Evolutionary conservation across 2,797 vertebrate species (phyloP).

Genomic region (Pseudopleuronectes americanus): DNA sequence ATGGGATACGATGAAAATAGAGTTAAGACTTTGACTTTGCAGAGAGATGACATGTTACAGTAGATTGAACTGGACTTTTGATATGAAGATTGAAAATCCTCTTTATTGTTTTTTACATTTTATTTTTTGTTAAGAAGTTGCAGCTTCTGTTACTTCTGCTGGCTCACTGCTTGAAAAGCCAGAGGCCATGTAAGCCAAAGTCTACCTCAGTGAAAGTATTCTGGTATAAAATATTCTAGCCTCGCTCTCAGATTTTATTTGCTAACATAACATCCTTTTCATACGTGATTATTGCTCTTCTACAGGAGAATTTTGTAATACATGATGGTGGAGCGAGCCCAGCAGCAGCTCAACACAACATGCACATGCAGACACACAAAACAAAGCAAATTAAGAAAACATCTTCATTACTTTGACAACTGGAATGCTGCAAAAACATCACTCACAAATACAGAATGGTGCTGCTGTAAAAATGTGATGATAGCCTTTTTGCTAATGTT

Average conservation of each 20-base stretch:
- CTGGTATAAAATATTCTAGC: constrained; percentile 20
- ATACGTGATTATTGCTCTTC: constrained; percentile 20
- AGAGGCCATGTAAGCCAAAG: constrained; percentile 1
- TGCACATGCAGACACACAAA: too few species aligned
- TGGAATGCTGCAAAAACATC: too few species aligned
- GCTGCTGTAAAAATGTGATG: too few species aligned
- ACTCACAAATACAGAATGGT: too few species aligned
- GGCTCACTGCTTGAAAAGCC: constrained; percentile 7
- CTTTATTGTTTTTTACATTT: neutral
- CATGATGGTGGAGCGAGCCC: neutral
- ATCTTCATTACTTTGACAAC: too few species aligned
- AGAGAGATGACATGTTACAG: constrained; percentile 6
- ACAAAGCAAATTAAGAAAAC: too few species aligned
- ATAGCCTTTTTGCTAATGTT: too few species aligned
- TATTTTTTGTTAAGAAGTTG: constrained; percentile 17
- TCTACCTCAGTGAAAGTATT: constrained; percentile 13
- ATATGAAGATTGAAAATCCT: neutral
- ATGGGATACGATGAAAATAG: too few species aligned
- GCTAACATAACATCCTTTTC: constrained; percentile 26
- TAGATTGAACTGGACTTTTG: neutral
- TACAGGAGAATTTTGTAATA: neutral
- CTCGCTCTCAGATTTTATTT: constrained; percentile 18
- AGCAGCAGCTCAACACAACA: too few species aligned
- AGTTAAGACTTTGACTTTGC: constrained; percentile 16
- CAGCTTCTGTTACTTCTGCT: constrained; percentile 25